Evolutionary conservation across 2,797 vertebrate genomes (phyloP), one percentile per base, ranked within the genome.

Genomic region (Varecia variegata): DNA sequence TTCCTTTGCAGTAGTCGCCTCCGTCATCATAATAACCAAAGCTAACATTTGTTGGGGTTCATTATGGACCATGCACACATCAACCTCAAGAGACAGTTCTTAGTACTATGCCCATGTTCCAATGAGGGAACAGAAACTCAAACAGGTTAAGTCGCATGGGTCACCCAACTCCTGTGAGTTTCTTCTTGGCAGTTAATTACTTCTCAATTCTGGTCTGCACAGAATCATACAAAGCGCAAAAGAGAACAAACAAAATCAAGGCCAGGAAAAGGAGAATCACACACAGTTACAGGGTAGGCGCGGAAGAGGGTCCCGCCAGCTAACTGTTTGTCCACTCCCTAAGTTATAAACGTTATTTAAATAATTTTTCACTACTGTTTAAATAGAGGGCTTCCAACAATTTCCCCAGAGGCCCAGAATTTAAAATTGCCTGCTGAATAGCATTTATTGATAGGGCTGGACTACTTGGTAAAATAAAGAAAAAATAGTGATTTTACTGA

Each of bases 391-490:
- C 3, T 38, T 85, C 23, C 15, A 74, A 58, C 90, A 60, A 27
- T 60, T 32, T 89, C 54, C 50, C 83, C 18, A 32, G 85, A 56
- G 21, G 50, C 62, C 54, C 76, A 87, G 80, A 96, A 65, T 84
- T 94, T 89, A 90, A 97, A 95, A 87, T 17, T 52, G 38, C 70
- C 56, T 15, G 27, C 40, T 18, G 67, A 91, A 60, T 27, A 58
- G 32, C 47, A 81, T 56, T 56, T 86, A 83, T 18, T 30, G 79
- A 81, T 8, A n/a, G 73, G 84, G 74, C 40, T 65, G 67, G 52
- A 35, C 54, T 76, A 43, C 43, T 68, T 58, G 58, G 43, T n/a
- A 89, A 70, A 89, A 92, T 71, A 80, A 83, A 86, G 68, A 17
- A 54, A 89, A 84, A 89, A 58, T 3, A 12, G 17, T 17, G 65